These are phyloP conservation scores for Catocala fraxini DNA, from an alignment of 2,888 invertebrate genomes.

Conservation along the genomic window DNA sequence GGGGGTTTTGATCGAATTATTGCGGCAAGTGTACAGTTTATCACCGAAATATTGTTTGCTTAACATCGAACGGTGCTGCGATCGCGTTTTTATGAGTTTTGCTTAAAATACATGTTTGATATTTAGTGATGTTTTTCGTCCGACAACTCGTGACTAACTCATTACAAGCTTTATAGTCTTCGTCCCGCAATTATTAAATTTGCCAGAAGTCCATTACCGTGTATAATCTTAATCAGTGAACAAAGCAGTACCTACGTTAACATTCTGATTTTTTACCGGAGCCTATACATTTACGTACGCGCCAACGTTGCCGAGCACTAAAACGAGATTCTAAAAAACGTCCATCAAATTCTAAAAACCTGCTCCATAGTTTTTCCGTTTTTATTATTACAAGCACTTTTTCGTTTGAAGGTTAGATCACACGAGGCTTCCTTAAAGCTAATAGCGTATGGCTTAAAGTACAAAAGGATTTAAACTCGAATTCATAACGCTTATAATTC, in stretches of 20 bases:
- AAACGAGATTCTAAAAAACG: constrained; percentile 52
- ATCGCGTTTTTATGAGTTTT: neutral
- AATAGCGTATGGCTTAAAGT: constrained; percentile 49
- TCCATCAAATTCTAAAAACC: constrained; percentile 54
- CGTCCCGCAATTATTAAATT: neutral
- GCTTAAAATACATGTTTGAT: too few relatives aligned
- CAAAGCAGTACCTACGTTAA: neutral
- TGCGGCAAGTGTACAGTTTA: constrained; percentile 57
- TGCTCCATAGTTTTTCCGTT: constrained; percentile 48
- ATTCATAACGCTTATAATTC: neutral
- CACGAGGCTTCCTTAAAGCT: constrained; percentile 49
- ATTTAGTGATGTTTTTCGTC: neutral
- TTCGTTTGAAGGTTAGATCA: constrained; percentile 55
- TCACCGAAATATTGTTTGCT: constrained; percentile 36
- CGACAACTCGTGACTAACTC: too few relatives aligned
- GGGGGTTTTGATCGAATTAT: constrained; percentile 64
- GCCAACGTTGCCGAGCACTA: constrained; percentile 48
- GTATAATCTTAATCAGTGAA: too few relatives aligned
- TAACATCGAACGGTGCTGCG: constrained; percentile 4
- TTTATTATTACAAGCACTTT: constrained; percentile 61
- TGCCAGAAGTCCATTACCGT: neutral
- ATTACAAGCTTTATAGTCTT: neutral
- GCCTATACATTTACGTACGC: too few relatives aligned
- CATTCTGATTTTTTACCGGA: neutral
- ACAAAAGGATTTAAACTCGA: constrained; percentile 8